A percentile compares a stretch with the other conserved stretches of the same genome.
Conservation (phyloP, 2,113 vertebrate species). For the Ramphastos sulfuratus region DNA sequence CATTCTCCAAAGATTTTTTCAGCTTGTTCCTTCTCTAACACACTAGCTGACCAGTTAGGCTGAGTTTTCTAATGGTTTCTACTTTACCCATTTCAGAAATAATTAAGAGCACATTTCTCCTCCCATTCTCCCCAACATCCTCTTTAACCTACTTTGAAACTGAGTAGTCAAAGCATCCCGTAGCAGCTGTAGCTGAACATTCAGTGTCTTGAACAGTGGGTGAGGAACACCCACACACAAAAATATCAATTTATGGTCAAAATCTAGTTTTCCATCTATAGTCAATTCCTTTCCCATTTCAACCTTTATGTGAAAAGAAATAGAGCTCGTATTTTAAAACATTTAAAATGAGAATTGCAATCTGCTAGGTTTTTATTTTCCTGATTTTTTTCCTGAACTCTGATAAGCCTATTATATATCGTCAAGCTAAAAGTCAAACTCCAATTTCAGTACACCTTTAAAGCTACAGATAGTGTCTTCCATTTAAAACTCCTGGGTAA, state of each 20-base stretch:
- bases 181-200: background rate
- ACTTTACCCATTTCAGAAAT: background rate
- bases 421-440: background rate
- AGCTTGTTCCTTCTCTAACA: background rate
- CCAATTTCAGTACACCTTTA: background rate
- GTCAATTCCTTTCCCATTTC: background rate
- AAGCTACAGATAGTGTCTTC: background rate
- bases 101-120: background rate
- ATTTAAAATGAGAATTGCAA: background rate
- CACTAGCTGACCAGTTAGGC: background rate
- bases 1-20: background rate
- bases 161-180: background rate
- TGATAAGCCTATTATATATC: background rate
- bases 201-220: background rate
- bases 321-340: background rate
- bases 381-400: background rate
- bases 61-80: background rate
- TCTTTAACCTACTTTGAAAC: background rate
- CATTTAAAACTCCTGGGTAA: background rate
- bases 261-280: background rate
- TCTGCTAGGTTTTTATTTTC: background rate
- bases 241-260: background rate
- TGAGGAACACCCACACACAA: background rate
- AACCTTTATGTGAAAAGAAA: background rate
- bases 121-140: background rate